Conservation (phyloP, 1,140 invertebrate species). For the Pemphigus obesinymphae region DNA sequence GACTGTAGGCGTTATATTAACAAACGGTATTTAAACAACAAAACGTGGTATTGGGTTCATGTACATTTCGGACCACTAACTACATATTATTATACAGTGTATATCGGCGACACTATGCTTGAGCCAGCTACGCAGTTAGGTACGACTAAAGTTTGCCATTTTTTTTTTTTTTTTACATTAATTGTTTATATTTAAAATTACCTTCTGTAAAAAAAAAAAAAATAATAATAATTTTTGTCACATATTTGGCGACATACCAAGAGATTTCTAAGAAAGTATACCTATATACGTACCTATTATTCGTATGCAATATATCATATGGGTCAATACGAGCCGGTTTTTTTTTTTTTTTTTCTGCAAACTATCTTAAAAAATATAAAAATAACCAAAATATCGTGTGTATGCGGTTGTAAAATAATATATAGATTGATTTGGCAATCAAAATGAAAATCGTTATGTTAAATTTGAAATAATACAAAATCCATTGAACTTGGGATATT, state of each 20-base stretch:
- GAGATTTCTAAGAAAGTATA: neutral
- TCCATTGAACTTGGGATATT: too few species aligned
- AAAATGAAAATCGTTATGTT: too few species aligned
- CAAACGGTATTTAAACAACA: too few species aligned
- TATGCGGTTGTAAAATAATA: neutral
- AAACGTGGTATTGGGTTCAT: too few species aligned
- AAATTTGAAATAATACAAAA: too few species aligned
- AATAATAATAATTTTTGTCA: neutral
- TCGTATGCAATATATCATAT: constrained; percentile 10
- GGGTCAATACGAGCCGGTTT: constrained; percentile 6
- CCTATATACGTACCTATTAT: neutral
- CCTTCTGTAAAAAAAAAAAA: neutral
- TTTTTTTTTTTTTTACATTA: too few species aligned
- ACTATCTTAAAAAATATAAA: neutral
- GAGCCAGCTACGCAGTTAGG: too few species aligned
- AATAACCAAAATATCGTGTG: neutral
- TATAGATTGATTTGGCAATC: neutral
- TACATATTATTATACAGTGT: too few species aligned
- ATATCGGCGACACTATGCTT: too few species aligned
- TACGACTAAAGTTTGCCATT: too few species aligned
- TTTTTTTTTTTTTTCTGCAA: neutral
- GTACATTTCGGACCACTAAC: too few species aligned
- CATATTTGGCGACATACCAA: neutral
- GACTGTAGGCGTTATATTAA: too few species aligned
- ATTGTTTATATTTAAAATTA: neutral